Conservation (phyloP, 1,140 invertebrate species). For the Agrypnia vestita region DNA sequence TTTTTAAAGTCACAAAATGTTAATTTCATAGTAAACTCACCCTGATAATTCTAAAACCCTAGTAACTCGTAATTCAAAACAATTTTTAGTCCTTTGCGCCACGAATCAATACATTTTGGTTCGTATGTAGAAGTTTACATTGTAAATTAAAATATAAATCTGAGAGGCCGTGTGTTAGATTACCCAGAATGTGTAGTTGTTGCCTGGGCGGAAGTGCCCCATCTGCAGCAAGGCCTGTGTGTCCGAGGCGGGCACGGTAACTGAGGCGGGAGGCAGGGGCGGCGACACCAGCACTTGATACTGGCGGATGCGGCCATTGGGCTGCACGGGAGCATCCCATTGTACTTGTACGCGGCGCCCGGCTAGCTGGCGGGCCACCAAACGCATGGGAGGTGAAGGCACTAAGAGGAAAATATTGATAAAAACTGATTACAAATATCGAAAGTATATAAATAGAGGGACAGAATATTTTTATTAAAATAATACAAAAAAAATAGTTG, state of each 20-base stretch:
- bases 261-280: slow-evolving; percentile 66
- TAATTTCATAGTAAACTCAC: too few species aligned
- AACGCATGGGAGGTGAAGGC: slow-evolving; percentile 78
- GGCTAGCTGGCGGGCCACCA: slow-evolving; percentile 78
- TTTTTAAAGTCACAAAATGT: too few species aligned
- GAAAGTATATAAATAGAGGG: too few species aligned
- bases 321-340: slow-evolving; percentile 78
- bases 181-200: slow-evolving; percentile 85
- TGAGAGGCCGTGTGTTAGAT: slow-evolving; percentile 25
- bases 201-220: slow-evolving; percentile 75
- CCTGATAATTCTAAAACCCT: too few species aligned
- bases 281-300: slow-evolving; percentile 80
- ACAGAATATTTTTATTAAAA: not conserved
- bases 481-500: not conserved
- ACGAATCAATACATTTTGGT: too few species aligned
- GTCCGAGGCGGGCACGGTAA: slow-evolving; percentile 63
- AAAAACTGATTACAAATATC: not conserved
- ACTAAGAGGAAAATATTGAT: slow-evolving; percentile 63
- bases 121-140: too few species aligned
- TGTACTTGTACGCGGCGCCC: slow-evolving; percentile 77
- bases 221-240: slow-evolving; percentile 73
- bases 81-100: too few species aligned
- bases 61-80: too few species aligned
- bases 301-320: slow-evolving; percentile 77
- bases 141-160: too few species aligned